Percentiles rank a stretch among this genome's conserved stretches.
These are phyloP conservation scores for Nudaria mundana DNA, from an alignment of 2,888 invertebrate genomes.

Conservation along the genomic window DNA sequence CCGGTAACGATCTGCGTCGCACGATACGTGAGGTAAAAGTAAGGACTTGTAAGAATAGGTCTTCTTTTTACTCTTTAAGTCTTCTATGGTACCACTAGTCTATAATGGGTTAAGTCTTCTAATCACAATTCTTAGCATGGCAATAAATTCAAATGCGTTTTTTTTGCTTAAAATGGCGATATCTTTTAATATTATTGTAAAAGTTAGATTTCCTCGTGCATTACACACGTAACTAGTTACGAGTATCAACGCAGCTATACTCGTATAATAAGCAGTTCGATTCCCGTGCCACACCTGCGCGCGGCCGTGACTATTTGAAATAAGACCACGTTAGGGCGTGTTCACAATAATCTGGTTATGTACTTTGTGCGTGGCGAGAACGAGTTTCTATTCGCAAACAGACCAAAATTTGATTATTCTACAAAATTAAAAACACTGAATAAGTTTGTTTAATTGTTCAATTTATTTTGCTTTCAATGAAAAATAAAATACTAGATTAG, in stretches of 20 bases:
- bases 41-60: too few species aligned
- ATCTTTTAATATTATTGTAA: not conserved
- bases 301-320: slow-evolving; percentile 34
- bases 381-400: not conserved
- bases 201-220: not conserved
- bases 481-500: too few species aligned
- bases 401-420: not conserved
- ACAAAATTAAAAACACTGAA: too few species aligned
- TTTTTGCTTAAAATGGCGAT: not conserved
- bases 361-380: slow-evolving; percentile 7
- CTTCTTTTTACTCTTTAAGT: too few species aligned
- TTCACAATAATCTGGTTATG: slow-evolving; percentile 21
- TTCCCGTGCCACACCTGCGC: slow-evolving; percentile 31
- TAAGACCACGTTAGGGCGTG: slow-evolving; percentile 27
- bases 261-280: slow-evolving; percentile 28
- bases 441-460: too few species aligned
- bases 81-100: too few species aligned
- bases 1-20: too few species aligned
- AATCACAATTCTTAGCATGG: too few species aligned
- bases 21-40: too few species aligned
- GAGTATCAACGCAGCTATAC: slow-evolving; percentile 6
- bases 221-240: slow-evolving; percentile 13
- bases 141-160: not conserved
- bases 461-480: too few species aligned
- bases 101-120: too few species aligned